Evolutionary conservation across 2,797 vertebrate genomes (phyloP), one percentile per base, ranked within the genome.

Genomic region (Ispidina lecontei): DNA sequence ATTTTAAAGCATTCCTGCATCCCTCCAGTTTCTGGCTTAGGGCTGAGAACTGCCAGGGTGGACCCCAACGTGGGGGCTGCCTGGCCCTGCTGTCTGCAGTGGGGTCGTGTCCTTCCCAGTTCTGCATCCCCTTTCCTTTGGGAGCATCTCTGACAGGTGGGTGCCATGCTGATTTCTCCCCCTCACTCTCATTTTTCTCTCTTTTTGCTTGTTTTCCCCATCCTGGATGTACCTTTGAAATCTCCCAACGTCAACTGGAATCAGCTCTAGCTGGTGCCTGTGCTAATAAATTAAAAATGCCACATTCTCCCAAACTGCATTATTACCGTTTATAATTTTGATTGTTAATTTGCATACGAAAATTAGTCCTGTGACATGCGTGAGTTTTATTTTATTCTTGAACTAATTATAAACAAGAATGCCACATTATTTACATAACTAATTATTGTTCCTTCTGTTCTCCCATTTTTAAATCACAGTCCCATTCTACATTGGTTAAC

Each of bases 351-450:
- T 99, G 99, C 99, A 99, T 99, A 98, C 95, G 98, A 98, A 99
- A 99, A 99, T 99, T 98, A 98, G 98, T 98, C 98, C 98, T 98
- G 98, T 99, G 98, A 99, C 98, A 99, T 98, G 98, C 98, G 93
- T 98, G 98, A 97, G 98, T 98, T 98, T 98, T 98, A 98, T 97
- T 98, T 98, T 98, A 98, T 97, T 98, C 97, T 98, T 98, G 98
- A 98, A 98, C 98, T 99, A 99, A 99, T 99, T 99, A 99, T 98
- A 99, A 99, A 98, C 99, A 99, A 98, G 99, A 99, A 98, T 98
- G 98, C 98, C 98, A 98, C 98, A 98, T 98, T 99, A 99, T 99
- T 99, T 99, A 99, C 99, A 99, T 99, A 99, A 98, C 98, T 99
- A 99, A 99, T 99, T 99, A 99, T 99, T 98, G 98, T 99, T 99